Base-by-base conservation (phyloP, 2,888 invertebrate genomes). In the Rhingia campestris region DNA sequence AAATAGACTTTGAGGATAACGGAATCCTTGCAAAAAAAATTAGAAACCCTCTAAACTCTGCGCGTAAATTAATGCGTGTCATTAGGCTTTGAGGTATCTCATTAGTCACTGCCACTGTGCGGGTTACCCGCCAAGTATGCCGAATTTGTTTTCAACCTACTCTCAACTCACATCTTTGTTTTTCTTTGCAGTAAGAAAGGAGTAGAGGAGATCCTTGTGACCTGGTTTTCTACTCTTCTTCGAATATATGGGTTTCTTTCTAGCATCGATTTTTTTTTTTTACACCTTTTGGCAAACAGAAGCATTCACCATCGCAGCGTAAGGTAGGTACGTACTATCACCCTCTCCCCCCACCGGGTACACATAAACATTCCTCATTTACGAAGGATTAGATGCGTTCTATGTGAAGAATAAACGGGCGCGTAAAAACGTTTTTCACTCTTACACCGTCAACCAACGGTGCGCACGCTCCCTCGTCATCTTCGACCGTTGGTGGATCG, bases 21-120 rank as follows among this genome's bases (percentile, higher is more conserved):
- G 33, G 39, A 74, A 56, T 58, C 53, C 67, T 63, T 73, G 76
- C 35, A 56, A 47, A 32, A 30, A 58, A 0, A 39, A 12, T 45
- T 32, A 6, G 33, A 56, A 59, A 51, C 41, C 53, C 45, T 5
- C 59, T 73, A 66, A 66, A 80, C 77, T 66, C 70, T 80, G 79
- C 74, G 84, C 75, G 69, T 66, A 84, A 75, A 84, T 80, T 84
- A 84, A 84, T 84, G 84, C 70, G 84, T 80, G 75, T 80, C 80
- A 84, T 84, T 84, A 84, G 66, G 84, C 80, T 80, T 80, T 84
- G 74, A 80, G 84, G 84, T 75, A 75, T 80, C 79, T 80, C 84
- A 84, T 84, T 84, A 84, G 84, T 84, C 84, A 84, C 79, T 74
- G 74, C 84, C 74, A 84, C 66, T 56, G 53, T 80, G 49, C 49